Percentiles rank a stretch among this genome's conserved stretches.
These are phyloP conservation scores for Euwallacea fornicatus DNA, from an alignment of 1,140 invertebrate species.

Conservation along the genomic window DNA sequence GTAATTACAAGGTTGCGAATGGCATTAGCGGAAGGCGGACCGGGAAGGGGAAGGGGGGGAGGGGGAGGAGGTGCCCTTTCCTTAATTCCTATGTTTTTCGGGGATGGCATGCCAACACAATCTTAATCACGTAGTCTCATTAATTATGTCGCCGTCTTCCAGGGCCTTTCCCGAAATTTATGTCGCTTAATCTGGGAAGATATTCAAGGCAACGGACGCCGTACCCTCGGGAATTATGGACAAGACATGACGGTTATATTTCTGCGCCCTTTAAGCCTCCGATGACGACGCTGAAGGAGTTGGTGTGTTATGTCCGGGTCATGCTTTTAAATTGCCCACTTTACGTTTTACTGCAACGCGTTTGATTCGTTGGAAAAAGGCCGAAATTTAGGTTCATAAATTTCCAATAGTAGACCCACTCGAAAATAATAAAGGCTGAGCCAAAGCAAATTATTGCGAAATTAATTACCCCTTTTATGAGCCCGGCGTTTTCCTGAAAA, in stretches of 20 bases:
- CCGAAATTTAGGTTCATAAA: not conserved
- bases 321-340: conserved; percentile 37
- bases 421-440: conserved; percentile 16
- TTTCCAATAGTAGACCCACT: not conserved
- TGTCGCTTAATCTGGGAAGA: conserved; percentile 48
- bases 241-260: conserved; percentile 44
- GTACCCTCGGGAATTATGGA: conserved; percentile 43
- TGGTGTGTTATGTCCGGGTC: conserved; percentile 31
- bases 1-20: too few species aligned
- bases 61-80: not conserved
- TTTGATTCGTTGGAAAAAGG: too few species aligned
- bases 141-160: conserved; percentile 47
- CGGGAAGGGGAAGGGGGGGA: too few species aligned
- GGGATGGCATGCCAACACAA: conserved; percentile 42
- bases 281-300: conserved; percentile 33
- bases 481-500: conserved; percentile 21
- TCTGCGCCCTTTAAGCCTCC: conserved; percentile 37
- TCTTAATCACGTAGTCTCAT: conserved; percentile 49
- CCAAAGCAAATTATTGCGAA: conserved; percentile 24
- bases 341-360: conserved; percentile 18
- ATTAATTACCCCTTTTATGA: conserved; percentile 27
- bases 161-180: conserved; percentile 42
- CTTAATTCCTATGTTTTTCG: conserved; percentile 41
- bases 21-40: too few species aligned
- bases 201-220: conserved; percentile 41